Conservation (phyloP, 2,113 vertebrate genomes). For the Meriones unguiculatus region DNA sequence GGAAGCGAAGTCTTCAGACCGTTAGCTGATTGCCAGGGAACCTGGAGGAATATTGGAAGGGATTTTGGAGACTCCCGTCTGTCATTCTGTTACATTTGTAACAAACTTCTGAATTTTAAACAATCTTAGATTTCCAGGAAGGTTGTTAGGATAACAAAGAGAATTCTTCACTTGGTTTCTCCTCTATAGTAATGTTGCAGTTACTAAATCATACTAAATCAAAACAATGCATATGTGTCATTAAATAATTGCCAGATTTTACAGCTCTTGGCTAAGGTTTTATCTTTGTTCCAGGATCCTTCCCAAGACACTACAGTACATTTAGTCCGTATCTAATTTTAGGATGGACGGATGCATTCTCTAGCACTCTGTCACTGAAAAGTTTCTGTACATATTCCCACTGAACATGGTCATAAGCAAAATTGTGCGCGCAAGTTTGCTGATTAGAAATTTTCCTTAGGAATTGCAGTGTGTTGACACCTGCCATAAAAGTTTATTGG, state of each 20-base stretch:
- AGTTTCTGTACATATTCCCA: constrained; percentile 30
- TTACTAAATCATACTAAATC: neutral
- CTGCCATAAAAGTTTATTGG: neutral
- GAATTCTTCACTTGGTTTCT: neutral
- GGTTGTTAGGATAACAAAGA: neutral
- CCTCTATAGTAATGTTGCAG: neutral
- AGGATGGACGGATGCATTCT: neutral
- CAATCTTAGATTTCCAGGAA: constrained; percentile 14
- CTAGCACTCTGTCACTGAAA: neutral
- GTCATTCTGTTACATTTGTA: neutral
- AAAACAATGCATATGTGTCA: neutral
- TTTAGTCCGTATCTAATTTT: neutral
- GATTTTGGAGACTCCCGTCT: neutral
- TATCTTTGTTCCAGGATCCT: constrained; percentile 24
- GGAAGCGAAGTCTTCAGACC: neutral
- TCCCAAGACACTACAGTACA: neutral
- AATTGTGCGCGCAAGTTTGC: neutral
- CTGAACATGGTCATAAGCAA: neutral
- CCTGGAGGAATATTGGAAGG: neutral
- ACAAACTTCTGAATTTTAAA: neutral
- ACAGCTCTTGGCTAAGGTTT: neutral
- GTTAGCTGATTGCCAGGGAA: neutral
- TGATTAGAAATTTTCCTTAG: constrained; percentile 7
- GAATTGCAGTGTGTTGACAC: neutral
- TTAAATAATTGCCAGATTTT: constrained; percentile 13